These are phyloP conservation scores for Epinephelus cyanopodus DNA, from an alignment of 2,113 vertebrate genomes.

Conservation along the genomic window DNA sequence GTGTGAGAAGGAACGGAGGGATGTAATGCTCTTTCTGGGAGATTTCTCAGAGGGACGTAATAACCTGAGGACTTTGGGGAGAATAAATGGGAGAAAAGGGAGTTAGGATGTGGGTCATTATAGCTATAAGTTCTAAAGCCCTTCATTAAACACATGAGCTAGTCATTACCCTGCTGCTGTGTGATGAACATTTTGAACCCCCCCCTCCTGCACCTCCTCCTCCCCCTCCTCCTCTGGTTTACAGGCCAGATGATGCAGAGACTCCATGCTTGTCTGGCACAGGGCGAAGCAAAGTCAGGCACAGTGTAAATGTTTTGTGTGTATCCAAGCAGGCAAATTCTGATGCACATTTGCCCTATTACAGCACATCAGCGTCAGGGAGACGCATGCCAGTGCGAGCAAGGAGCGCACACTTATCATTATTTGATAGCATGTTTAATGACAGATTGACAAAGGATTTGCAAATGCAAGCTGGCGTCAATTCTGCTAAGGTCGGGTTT, in stretches of 20 bases:
- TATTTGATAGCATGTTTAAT: slow-evolving; percentile 99
- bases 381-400: slow-evolving; percentile 89
- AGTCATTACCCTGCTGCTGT: slow-evolving; percentile 76
- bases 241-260: slow-evolving; percentile 88
- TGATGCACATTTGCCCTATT: slow-evolving; percentile 96
- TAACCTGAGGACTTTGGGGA: slow-evolving; percentile 76
- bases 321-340: slow-evolving; percentile 94
- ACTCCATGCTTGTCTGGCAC: slow-evolving; percentile 87
- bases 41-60: slow-evolving; percentile 68
- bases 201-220: slow-evolving; percentile 51
- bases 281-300: slow-evolving; percentile 90
- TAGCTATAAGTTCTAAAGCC: slow-evolving; percentile 80
- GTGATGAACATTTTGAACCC: slow-evolving; percentile 77
- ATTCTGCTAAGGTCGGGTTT: slow-evolving; percentile 91
- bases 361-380: slow-evolving; percentile 93
- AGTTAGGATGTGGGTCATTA: slow-evolving; percentile 79
- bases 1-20: slow-evolving; percentile 33
- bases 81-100: slow-evolving; percentile 75
- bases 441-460: slow-evolving; percentile 97
- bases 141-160: slow-evolving; percentile 83
- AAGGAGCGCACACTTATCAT: slow-evolving; percentile 93
- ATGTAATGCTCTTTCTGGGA: slow-evolving; percentile 58
- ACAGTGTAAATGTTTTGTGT: slow-evolving; percentile 95
- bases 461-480: slow-evolving; percentile 94
- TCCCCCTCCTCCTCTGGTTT: slow-evolving; percentile 43